These are phyloP conservation scores for Acanthacorydalis orientalis DNA, from an alignment of 2,888 invertebrate genomes.

Conservation along the genomic window DNA sequence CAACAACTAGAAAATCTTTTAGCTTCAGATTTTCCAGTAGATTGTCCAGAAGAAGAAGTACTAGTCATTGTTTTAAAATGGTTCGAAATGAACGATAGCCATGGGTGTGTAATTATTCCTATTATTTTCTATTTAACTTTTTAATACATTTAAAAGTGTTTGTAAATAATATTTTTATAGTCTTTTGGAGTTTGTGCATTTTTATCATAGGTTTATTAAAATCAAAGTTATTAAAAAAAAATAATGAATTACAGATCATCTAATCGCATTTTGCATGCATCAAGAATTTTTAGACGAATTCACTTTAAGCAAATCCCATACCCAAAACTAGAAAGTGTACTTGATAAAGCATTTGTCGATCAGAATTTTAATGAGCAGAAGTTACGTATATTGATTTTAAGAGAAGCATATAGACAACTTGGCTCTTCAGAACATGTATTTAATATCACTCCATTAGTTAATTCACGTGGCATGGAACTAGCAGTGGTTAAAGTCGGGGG, in stretches of 20 bases:
- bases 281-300: slow-evolving; percentile 27
- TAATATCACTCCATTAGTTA: slow-evolving; percentile 26
- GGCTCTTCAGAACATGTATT: slow-evolving; percentile 5
- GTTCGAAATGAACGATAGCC: slow-evolving; percentile 30
- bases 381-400: slow-evolving; percentile 22
- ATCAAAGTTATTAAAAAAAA: too few relatives aligned
- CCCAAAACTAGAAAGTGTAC: slow-evolving; percentile 17
- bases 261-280: slow-evolving; percentile 24
- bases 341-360: slow-evolving; percentile 17
- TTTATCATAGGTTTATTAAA: too few relatives aligned
- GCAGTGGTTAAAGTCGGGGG: slow-evolving; percentile 53
- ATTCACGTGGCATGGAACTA: slow-evolving; percentile 49
- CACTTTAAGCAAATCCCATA: slow-evolving; percentile 29
- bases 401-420: slow-evolving; percentile 21
- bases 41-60: slow-evolving; percentile 44
- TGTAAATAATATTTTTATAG: neutral
- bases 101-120: slow-evolving; percentile 11
- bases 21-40: slow-evolving; percentile 47
- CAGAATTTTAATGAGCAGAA: slow-evolving; percentile 17
- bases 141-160: neutral
- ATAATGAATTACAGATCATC: slow-evolving; percentile 18
- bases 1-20: slow-evolving; percentile 43
- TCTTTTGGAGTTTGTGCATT: too few relatives aligned
- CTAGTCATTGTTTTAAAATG: slow-evolving; percentile 40
- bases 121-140: neutral